Conservation (phyloP, 2,113 vertebrate genomes). For the Diphyllodes magnificus region DNA sequence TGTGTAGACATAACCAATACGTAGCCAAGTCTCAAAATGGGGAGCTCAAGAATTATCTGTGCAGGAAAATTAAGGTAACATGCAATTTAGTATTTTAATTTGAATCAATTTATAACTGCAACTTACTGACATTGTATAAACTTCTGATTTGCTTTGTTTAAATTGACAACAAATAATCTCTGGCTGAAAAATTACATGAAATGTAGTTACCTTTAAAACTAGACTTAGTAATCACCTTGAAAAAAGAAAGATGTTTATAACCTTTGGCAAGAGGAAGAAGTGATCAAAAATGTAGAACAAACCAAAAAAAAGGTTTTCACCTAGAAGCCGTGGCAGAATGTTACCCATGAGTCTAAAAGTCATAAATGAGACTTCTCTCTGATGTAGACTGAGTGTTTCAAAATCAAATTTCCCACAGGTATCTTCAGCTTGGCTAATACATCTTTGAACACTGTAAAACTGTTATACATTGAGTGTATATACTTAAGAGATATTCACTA, state of each 20-base stretch:
- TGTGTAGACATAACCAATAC: neutral
- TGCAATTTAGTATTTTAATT: neutral
- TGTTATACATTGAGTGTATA: neutral
- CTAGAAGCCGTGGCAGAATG: neutral
- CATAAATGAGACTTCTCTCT: neutral
- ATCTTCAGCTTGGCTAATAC: constrained; percentile 9
- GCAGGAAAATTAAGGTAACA: neutral
- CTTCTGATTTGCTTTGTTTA: neutral
- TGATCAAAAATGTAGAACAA: neutral
- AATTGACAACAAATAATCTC: neutral
- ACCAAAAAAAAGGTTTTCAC: neutral
- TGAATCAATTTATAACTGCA: neutral
- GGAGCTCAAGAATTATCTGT: neutral
- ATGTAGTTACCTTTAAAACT: neutral
- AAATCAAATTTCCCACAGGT: neutral
- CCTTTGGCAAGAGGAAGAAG: neutral
- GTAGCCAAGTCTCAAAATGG: neutral
- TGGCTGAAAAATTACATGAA: neutral
- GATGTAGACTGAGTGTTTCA: neutral
- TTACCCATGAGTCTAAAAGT: neutral
- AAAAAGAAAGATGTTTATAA: neutral
- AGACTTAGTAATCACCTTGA: neutral
- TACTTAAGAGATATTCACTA: neutral
- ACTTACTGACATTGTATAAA: neutral
- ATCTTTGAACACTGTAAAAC: neutral